phyloP scores from a whole-genome alignment of 37 sponge, comb jelly and placozoan species.

The Mnemiopsis leidyi region DNA sequence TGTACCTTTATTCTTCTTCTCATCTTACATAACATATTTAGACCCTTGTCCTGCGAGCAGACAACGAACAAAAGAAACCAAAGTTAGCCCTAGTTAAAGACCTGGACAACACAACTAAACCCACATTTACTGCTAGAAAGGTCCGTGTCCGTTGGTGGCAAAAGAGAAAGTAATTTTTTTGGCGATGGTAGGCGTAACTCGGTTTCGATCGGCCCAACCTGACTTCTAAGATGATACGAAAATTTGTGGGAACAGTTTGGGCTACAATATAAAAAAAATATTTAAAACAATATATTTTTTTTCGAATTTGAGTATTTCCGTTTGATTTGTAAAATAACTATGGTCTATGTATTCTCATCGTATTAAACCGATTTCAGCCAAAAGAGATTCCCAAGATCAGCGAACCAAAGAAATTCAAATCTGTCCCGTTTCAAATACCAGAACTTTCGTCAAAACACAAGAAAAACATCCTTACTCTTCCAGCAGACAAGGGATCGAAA shows the following conservation, averaged over 20 bases:
- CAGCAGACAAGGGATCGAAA: constrained; percentile 56
- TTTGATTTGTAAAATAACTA: too few relatives aligned
- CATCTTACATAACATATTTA: not conserved
- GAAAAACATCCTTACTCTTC: constrained; percentile 12
- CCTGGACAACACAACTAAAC: constrained; percentile 17
- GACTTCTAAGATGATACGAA: too few relatives aligned
- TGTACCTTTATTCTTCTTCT: not conserved
- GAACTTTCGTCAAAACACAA: not conserved
- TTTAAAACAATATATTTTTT: too few relatives aligned
- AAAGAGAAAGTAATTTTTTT: too few relatives aligned
- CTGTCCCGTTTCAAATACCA: constrained; percentile 15
- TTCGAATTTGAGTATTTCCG: too few relatives aligned
- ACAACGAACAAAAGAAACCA: constrained; percentile 3
- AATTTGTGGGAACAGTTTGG: too few relatives aligned
- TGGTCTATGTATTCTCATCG: too few relatives aligned
- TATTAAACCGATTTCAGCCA: too few relatives aligned
- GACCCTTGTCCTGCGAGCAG: constrained; percentile 2
- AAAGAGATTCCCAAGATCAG: not conserved
- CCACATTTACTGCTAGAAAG: not conserved
- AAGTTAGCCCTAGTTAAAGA: constrained; percentile 45
- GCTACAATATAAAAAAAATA: too few relatives aligned
- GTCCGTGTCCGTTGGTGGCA: too few relatives aligned
- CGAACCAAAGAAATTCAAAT: constrained; percentile 37
- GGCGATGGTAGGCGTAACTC: too few relatives aligned
- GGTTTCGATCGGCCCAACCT: too few relatives aligned